Evolutionary conservation across 2,888 invertebrate species (phyloP).

Genomic region (Aphodius granarius): DNA sequence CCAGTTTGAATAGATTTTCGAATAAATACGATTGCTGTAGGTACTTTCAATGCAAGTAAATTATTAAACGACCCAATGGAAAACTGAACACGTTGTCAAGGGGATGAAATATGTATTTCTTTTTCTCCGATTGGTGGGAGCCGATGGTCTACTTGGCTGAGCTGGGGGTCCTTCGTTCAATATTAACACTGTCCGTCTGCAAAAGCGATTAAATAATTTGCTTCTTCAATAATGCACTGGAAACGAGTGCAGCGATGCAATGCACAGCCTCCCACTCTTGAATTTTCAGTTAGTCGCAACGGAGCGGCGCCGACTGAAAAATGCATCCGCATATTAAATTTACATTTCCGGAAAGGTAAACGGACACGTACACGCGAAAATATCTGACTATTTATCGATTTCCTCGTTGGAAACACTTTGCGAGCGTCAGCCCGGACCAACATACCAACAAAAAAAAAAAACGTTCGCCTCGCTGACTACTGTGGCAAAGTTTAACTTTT

Average conservation of each 20-base stretch:
- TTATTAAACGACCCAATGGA: not conserved
- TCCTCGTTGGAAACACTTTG: not conserved
- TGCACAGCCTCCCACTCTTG: conserved; percentile 10
- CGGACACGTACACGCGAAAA: not conserved
- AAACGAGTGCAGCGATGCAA: conserved; percentile 23
- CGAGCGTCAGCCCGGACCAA: not conserved
- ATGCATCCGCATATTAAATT: conserved; percentile 11
- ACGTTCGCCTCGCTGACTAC: not conserved
- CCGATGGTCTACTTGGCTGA: not conserved
- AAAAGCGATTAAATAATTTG: conserved; percentile 52
- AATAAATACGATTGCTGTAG: not conserved
- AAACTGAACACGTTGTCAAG: not conserved
- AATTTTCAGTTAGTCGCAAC: conserved; percentile 1
- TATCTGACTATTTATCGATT: not conserved
- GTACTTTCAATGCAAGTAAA: not conserved
- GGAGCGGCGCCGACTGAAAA: not conserved
- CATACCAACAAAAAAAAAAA: too few species aligned
- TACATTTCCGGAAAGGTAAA: conserved; percentile 6
- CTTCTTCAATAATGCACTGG: conserved; percentile 48
- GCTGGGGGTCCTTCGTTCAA: conserved; percentile 34
- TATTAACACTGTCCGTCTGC: conserved; percentile 49
- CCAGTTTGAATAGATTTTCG: not conserved
- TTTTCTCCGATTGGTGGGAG: not conserved
- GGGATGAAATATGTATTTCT: not conserved
- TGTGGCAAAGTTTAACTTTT: not conserved